These are phyloP conservation scores for Leptopilina boulardi DNA, from an alignment of 1,140 invertebrate genomes.

Conservation along the genomic window DNA sequence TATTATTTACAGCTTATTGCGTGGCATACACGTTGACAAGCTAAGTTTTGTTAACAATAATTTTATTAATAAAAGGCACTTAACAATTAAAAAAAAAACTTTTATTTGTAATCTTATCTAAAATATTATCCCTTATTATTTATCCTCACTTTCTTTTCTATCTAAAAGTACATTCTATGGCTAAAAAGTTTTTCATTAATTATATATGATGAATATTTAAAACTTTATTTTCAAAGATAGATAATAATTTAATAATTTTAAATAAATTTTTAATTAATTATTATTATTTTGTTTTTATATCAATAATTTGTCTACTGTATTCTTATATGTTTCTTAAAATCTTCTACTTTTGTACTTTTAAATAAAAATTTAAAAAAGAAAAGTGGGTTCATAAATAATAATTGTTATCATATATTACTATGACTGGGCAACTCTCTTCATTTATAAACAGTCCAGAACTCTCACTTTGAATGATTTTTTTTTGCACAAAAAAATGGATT, in stretches of 20 bases:
- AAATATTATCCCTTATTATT: conserved; percentile 8
- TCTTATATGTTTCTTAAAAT: not conserved
- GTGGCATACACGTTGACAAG: conserved; percentile 34
- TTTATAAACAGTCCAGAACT: conserved; percentile 1
- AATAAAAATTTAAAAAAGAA: not conserved
- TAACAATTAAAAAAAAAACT: not conserved
- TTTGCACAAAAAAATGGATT: not conserved
- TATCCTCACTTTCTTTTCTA: conserved; percentile 16
- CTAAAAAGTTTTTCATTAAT: not conserved
- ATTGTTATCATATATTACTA: conserved; percentile 53
- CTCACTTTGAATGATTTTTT: conserved; percentile 10
- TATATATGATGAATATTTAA: not conserved
- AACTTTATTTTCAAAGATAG: too few species aligned
- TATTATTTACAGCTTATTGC: conserved; percentile 73
- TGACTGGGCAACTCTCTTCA: conserved; percentile 36
- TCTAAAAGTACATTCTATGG: not conserved
- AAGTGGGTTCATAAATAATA: conserved; percentile 38
- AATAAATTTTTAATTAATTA: not conserved
- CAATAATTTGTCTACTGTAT: not conserved
- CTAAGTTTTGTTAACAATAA: conserved; percentile 23
- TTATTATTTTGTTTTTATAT: not conserved
- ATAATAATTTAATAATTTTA: not conserved
- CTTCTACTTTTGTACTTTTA: not conserved
- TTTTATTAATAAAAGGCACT: conserved; percentile 23
- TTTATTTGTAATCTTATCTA: not conserved